phyloP scores from a whole-genome alignment of 2,113 vertebrate genomes.

The Gymnorhina tibicen region DNA sequence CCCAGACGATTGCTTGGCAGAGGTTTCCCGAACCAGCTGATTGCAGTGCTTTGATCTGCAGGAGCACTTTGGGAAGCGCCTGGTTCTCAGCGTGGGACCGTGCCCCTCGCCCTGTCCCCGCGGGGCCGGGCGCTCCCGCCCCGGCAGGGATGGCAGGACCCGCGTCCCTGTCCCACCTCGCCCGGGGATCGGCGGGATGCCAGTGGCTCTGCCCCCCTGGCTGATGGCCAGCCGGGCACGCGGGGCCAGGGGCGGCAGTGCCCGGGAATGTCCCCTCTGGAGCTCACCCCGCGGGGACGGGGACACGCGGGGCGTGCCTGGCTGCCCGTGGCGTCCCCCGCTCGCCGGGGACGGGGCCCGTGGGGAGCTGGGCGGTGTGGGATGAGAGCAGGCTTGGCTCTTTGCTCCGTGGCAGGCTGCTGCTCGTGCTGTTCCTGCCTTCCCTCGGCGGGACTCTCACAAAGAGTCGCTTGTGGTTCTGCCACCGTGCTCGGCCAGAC shows the following conservation, averaged over 20 bases:
- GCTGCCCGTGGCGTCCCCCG: background rate
- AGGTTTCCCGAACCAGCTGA: background rate
- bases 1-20: background rate
- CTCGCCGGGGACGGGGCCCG: rapidly evolving
- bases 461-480: slow-evolving; percentile 39
- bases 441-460: background rate
- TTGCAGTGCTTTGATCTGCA: background rate
- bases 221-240: rapidly evolving
- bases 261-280: background rate
- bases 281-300: rapidly evolving
- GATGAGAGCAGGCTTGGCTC: background rate
- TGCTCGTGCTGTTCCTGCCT: background rate
- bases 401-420: background rate
- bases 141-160: background rate
- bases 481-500: rapidly evolving
- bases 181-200: background rate
- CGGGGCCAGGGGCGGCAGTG: background rate
- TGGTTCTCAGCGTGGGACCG: rapidly evolving
- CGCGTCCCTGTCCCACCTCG: rapidly evolving
- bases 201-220: background rate
- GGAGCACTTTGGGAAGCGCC: background rate
- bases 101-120: rapidly evolving
- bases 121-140: background rate
- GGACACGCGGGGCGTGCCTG: rapidly evolving
- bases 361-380: background rate